phyloP scores from a whole-genome alignment of 2,797 vertebrate species.

The Numenius phaeopus region DNA sequence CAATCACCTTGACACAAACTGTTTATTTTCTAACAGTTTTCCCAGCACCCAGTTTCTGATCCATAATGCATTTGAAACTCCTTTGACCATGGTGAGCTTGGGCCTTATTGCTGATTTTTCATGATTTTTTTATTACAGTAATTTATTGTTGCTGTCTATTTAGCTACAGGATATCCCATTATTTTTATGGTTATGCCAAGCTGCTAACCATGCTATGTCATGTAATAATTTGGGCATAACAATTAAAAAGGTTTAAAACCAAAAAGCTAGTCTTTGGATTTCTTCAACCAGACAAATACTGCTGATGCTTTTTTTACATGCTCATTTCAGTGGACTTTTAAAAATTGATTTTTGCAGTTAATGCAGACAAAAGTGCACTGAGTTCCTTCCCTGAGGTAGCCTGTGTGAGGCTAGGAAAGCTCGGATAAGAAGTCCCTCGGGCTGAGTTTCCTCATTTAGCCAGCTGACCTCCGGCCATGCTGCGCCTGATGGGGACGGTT shows the following conservation, averaged over 20 bases:
- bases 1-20: neutral
- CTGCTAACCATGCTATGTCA: neutral
- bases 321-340: neutral
- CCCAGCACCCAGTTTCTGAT: neutral
- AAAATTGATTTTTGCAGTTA: neutral
- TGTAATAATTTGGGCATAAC: neutral
- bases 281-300: neutral
- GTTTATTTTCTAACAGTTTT: neutral
- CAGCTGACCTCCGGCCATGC: neutral
- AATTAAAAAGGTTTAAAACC: neutral
- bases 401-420: neutral
- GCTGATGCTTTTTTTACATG: neutral
- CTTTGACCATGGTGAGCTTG: neutral
- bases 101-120: neutral
- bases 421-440: neutral
- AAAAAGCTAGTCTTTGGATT: neutral
- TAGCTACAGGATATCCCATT: neutral
- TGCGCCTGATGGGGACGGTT: accelerated
- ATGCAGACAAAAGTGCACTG: neutral
- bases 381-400: neutral
- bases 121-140: neutral
- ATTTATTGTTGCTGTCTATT: neutral
- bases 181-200: neutral
- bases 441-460: neutral
- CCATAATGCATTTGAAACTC: neutral